A percentile compares a stretch with the other conserved stretches of the same genome.
Evolutionary conservation across 2,888 invertebrate genomes (phyloP).

Genomic region (Drosophila aldrichi): DNA sequence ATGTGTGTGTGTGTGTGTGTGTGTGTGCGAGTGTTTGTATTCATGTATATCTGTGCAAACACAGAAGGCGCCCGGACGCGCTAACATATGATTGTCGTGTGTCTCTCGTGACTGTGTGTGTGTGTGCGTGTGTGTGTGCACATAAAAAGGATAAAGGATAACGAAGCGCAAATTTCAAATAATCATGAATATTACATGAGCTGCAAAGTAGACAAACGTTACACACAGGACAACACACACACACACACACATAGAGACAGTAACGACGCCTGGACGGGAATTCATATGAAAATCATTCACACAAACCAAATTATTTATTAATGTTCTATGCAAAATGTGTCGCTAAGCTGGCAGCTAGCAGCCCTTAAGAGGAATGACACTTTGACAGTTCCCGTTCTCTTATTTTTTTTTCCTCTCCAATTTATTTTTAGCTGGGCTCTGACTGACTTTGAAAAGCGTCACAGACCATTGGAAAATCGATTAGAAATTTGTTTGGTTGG

Average conservation of each 20-base stretch:
- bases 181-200: slow-evolving; percentile 82
- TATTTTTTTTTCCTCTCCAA: background rate
- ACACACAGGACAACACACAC: slow-evolving; percentile 48
- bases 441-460: slow-evolving; percentile 31
- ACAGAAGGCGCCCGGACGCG: slow-evolving; percentile 73
- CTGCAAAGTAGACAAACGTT: slow-evolving; percentile 75
- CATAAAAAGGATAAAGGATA: slow-evolving; percentile 77
- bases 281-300: slow-evolving; percentile 76
- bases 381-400: slow-evolving; percentile 47
- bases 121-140: slow-evolving; percentile 29
- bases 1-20: slow-evolving; percentile 1
- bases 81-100: slow-evolving; percentile 81
- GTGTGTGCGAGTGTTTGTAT: slow-evolving; percentile 27
- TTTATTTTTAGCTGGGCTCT: slow-evolving; percentile 13
- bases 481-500: slow-evolving; percentile 37
- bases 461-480: slow-evolving; percentile 46
- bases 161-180: slow-evolving; percentile 82
- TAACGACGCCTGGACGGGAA: slow-evolving; percentile 50
- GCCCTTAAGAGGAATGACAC: slow-evolving; percentile 37
- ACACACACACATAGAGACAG: slow-evolving; percentile 11
- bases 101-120: slow-evolving; percentile 30
- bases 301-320: slow-evolving; percentile 77
- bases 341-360: slow-evolving; percentile 22
- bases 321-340: slow-evolving; percentile 64
- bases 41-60: slow-evolving; percentile 64